Conservation (phyloP, 2,797 vertebrate genomes). For the Petrocephalus schoutedeni region DNA sequence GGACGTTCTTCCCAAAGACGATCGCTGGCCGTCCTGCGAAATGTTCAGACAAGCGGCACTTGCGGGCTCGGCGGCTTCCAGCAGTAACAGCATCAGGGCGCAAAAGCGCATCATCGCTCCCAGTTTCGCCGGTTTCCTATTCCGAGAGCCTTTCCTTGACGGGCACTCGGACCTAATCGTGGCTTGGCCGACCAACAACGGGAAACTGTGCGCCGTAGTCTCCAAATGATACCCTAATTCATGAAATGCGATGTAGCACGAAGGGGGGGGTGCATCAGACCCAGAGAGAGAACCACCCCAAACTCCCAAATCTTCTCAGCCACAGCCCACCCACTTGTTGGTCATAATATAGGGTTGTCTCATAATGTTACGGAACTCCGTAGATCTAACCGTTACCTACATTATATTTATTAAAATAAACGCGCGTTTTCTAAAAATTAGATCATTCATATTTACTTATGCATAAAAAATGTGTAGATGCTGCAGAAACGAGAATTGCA, state of each 20-base stretch:
- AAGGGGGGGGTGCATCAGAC: neutral
- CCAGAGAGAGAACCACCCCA: neutral
- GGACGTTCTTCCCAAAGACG: neutral
- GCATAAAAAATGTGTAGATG: too few relatives aligned
- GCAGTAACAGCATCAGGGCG: constrained; percentile 40
- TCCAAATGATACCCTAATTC: neutral
- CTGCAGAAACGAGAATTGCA: too few relatives aligned
- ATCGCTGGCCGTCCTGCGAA: neutral
- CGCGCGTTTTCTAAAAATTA: neutral
- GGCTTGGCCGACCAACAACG: neutral
- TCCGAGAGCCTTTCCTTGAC: neutral
- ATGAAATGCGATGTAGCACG: neutral
- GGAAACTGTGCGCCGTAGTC: neutral
- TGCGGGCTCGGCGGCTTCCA: constrained; percentile 41
- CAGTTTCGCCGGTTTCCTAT: neutral
- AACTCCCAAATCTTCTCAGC: neutral
- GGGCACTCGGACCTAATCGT: neutral
- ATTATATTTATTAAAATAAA: neutral
- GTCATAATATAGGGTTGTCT: neutral
- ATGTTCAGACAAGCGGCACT: constrained; percentile 6
- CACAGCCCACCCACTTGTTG: neutral
- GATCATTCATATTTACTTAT: too few relatives aligned
- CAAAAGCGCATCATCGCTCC: constrained; percentile 29
- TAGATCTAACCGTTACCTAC: neutral
- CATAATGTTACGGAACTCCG: neutral